phyloP scores from a whole-genome alignment of 2,113 vertebrate genomes.

The zebrafish (Danio rerio) region GRCz12tu NC_133198.1:32270501-32271000 shows the following conservation, averaged over 20 bases:
- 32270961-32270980: no score
- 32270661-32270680: constrained; percentile 71
- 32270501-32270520: background rate
- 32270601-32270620: no score
- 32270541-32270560: constrained; percentile 35
- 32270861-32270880: background rate
- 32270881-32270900: background rate
- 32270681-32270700: constrained; percentile 76
- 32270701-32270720: constrained; percentile 71
- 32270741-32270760: constrained; percentile 70
- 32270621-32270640: background rate
- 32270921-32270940: no score
- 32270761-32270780: constrained; percentile 42
- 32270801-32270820: constrained; percentile 42
- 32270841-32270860: background rate
- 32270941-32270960: no score
- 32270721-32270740: constrained; percentile 74
- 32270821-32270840: background rate
- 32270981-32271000: no score
- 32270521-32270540: background rate
- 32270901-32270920: background rate
- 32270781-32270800: constrained; percentile 64
- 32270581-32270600: no score
- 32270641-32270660: background rate
- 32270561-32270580: background rate